Evolutionary conservation across 2,888 invertebrate genomes (phyloP).

Genomic region (Julus scanicus): DNA sequence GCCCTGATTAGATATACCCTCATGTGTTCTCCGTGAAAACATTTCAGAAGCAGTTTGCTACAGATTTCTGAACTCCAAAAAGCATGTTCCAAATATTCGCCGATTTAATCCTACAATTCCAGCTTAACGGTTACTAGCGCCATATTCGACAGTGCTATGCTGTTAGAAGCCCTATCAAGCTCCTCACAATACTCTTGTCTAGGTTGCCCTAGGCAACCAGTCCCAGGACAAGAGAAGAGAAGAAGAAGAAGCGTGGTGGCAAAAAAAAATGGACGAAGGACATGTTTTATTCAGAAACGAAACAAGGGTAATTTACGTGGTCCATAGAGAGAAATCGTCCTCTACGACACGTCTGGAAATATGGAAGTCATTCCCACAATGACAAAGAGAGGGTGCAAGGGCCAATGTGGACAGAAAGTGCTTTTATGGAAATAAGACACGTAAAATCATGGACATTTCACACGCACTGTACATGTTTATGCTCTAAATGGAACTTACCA

Average conservation of each 20-base stretch:
- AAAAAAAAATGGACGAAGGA: not conserved
- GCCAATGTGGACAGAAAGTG: not conserved
- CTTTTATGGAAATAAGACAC: not conserved
- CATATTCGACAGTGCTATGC: not conserved
- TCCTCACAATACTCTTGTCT: not conserved
- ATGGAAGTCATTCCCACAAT: not conserved
- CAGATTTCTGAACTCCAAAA: too few species aligned
- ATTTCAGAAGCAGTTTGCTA: too few species aligned
- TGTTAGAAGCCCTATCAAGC: not conserved
- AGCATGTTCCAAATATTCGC: not conserved
- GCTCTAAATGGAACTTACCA: too few species aligned
- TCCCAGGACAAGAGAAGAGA: not conserved
- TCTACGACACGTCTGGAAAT: not conserved
- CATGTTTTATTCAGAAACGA: not conserved
- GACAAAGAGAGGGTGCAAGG: not conserved
- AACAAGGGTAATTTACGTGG: not conserved
- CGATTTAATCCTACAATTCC: too few species aligned
- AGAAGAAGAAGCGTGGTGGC: not conserved
- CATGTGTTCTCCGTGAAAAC: too few species aligned
- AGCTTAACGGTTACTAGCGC: not conserved
- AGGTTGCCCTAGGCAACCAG: not conserved
- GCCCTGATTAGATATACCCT: too few species aligned
- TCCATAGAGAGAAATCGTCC: not conserved
- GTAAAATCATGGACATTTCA: too few species aligned
- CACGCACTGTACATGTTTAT: too few species aligned